Evolutionary conservation across 2,888 invertebrate species (phyloP), one percentile per base, ranked within the genome.

Genomic region (Corythucha ciliata): DNA sequence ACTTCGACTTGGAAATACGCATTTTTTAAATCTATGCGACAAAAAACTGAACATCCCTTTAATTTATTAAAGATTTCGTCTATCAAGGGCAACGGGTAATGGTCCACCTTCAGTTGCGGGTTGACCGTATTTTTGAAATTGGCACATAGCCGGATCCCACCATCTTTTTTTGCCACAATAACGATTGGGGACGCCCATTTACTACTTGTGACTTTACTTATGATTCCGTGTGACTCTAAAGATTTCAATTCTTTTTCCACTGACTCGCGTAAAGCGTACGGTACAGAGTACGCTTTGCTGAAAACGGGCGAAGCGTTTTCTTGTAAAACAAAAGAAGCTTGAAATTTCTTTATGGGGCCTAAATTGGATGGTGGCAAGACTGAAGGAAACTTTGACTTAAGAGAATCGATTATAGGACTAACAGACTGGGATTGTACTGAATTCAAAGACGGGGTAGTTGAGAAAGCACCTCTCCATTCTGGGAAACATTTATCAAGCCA

Each of bases 231-330:
- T 10, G n/a, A 24, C 22, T 44, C 27, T 14, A 55, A 27, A 12
- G 49, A 32, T 32, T 41, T 32, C 14, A 55, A 40, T 44, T 56
- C 51, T 21, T 21, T 25, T 10, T 45, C 51, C 5, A 55, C 47
- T 21, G 33, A 36, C 5, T 32, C 46, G 8, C 34, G 44, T 3
- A 47, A 24, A 29, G 52, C 34, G 32, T 52, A 48, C 16, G 52
- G 52, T 10, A 55, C 46, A 16, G 40, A 18, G 25, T 53, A 48
- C 7, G 57, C 33, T 52, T 46, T 46, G 40, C 41, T 37, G 37
- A 57, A 53, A 10, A 56, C 44, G 26, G 55, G 52, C 16, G 32
- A 37, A 6, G 40, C 48, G 22, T 47, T 36, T 27, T 53, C 54
- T 32, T 45, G 48, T 18, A 56, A 48, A 20, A 55, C 47, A 16